Evolutionary conservation across 2,888 invertebrate species (phyloP).

Genomic region (Xanthorhoe designata): DNA sequence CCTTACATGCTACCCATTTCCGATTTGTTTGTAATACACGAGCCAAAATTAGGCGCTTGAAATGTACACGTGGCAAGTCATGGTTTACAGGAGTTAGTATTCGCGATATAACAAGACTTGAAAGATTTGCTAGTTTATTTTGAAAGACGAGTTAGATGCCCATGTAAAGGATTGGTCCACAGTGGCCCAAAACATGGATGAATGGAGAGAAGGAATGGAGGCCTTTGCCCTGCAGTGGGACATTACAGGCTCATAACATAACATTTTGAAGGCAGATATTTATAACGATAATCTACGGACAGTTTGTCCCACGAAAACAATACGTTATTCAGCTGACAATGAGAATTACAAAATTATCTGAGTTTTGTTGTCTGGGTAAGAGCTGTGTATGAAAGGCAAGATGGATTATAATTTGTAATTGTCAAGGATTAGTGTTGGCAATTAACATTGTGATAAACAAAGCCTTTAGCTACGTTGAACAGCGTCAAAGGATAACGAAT

Average conservation of each 20-base stretch:
- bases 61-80: constrained; percentile 36
- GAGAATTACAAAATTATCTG: constrained; percentile 40
- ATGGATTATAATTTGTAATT: constrained; percentile 30
- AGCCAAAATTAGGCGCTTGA: constrained; percentile 37
- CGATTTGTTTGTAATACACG: constrained; percentile 39
- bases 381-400: constrained; percentile 30
- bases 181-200: too few relatives aligned
- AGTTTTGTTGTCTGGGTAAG: constrained; percentile 39
- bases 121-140: constrained; percentile 34
- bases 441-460: constrained; percentile 31
- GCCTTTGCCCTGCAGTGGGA: too few relatives aligned
- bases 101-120: constrained; percentile 36
- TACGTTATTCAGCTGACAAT: constrained; percentile 46
- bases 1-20: constrained; percentile 18
- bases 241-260: too few relatives aligned
- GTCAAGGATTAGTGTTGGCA: constrained; percentile 34
- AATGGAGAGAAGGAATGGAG: too few relatives aligned
- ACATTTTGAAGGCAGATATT: constrained; percentile 38
- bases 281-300: constrained; percentile 36
- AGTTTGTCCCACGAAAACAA: constrained; percentile 49
- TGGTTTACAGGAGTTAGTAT: constrained; percentile 33
- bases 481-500: constrained; percentile 13
- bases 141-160: too few relatives aligned
- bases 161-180: too few relatives aligned
- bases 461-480: neutral